Evolutionary conservation across 2,888 invertebrate species (phyloP), one percentile per base, ranked within the genome.

Genomic region (Sphaerophoria taeniata): DNA sequence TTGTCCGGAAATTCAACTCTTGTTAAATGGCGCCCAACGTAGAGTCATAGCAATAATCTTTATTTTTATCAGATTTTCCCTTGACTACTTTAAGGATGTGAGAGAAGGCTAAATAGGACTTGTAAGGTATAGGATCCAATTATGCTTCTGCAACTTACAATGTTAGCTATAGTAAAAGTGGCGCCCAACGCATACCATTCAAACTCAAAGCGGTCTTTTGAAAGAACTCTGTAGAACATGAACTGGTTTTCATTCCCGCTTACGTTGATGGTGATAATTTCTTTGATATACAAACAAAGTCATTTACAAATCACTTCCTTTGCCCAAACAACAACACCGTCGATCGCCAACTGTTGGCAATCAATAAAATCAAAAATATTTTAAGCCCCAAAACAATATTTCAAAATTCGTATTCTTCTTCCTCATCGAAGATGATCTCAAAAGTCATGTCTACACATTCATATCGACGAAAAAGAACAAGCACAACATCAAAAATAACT

Each of bases 401-500:
- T 83, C 63, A 78, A 78, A 60, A 74, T 65, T 74, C 47, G 58
- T 65, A 70, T 70, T 65, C 73, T 71, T 58, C 58, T 56, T 49
- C 67, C 24, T 58, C 43, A 3, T 12, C 12, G 11, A 58, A 39
- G 74, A 74, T 74, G 49, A 73, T 61, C 55, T 73, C 79, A 73
- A 55, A 65, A 11, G 11, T 4, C 31, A 45, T 45, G 14, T 2
- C 5, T n/a, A 24, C 34, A 58, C 53, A n/a, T n/a, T 49, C 49
- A n/a, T 16, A 9, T 24, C 24, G 3, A 33, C 12, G 11, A 12
- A 60, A 39, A 43, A 67, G 36, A 67, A 67, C 39, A 51, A 67
- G 51, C 51, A 39, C 53, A 51, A 67, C 67, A 70, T 71, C 74
- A 60, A 71, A 80, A 84, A 84, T 84, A 80, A 75, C 71, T 67